Conservation (phyloP, 2,888 invertebrate genomes). For the Apamea crenata region DNA sequence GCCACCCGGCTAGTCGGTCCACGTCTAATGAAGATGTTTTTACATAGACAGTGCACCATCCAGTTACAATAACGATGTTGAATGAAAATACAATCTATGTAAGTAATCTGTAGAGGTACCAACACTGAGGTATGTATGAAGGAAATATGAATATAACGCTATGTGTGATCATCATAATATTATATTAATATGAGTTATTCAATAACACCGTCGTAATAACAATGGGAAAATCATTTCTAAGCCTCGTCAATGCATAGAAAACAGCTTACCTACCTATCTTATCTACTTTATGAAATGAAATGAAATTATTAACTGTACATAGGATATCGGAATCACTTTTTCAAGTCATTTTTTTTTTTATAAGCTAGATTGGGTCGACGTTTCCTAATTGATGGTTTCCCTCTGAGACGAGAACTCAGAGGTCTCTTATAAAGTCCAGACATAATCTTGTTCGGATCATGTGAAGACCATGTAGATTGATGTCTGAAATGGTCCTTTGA, state of each 20-base stretch:
- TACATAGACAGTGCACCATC: not conserved
- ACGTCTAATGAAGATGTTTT: not conserved
- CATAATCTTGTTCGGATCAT: no score
- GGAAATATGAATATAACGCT: no score
- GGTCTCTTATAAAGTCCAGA: no score
- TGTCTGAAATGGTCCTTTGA: no score
- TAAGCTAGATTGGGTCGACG: no score
- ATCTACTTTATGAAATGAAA: not conserved
- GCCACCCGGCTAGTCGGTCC: not conserved
- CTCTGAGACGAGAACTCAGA: no score
- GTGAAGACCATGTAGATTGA: no score
- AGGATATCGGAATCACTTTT: no score
- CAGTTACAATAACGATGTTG: not conserved
- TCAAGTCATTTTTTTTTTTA: no score
- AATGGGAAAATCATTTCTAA: not conserved
- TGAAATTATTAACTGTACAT: no score
- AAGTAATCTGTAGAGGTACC: not conserved
- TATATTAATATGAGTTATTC: not conserved
- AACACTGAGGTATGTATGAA: not conserved
- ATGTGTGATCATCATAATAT: not conserved
- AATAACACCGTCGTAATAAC: not conserved
- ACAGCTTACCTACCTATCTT: not conserved
- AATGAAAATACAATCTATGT: not conserved
- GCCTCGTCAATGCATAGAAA: not conserved
- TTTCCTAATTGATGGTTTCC: no score